phyloP scores from a whole-genome alignment of 2,113 vertebrate genomes.

The Caretta caretta region DNA sequence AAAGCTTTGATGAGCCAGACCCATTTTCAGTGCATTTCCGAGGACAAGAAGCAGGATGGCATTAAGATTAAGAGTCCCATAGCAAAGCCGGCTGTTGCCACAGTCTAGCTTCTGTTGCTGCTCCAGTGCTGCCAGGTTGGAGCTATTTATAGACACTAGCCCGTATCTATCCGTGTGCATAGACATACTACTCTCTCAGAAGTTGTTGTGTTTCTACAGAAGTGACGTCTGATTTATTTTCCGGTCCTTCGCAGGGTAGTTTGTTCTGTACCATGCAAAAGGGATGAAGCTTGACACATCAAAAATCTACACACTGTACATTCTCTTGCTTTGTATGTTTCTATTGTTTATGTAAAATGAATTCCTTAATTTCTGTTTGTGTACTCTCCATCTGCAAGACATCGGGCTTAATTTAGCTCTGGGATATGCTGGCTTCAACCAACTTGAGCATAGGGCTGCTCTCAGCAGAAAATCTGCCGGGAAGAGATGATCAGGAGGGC shows the following conservation, averaged over 20 bases:
- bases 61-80: slow-evolving; percentile 57
- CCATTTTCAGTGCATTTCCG: background rate
- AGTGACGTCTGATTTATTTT: slow-evolving; percentile 17
- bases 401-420: background rate
- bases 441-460: background rate
- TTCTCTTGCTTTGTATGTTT: slow-evolving; percentile 43
- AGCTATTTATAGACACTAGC: slow-evolving; percentile 47
- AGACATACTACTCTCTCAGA: slow-evolving; percentile 33
- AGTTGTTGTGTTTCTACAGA: slow-evolving; percentile 36
- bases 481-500: background rate
- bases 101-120: slow-evolving; percentile 57
- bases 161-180: slow-evolving; percentile 24
- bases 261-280: background rate
- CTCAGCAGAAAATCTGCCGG: background rate
- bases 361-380: background rate
- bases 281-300: slow-evolving; percentile 14
- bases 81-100: slow-evolving; percentile 27
- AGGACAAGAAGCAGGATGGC: slow-evolving; percentile 47
- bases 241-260: slow-evolving; percentile 32
- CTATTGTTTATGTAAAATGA: slow-evolving; percentile 17
- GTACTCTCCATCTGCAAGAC: background rate
- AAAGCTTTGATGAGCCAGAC: slow-evolving; percentile 16
- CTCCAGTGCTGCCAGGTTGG: background rate
- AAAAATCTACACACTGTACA: background rate
- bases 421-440: background rate